Evolutionary conservation across 1,140 invertebrate species (phyloP).

Genomic region (Listronotus bonariensis): DNA sequence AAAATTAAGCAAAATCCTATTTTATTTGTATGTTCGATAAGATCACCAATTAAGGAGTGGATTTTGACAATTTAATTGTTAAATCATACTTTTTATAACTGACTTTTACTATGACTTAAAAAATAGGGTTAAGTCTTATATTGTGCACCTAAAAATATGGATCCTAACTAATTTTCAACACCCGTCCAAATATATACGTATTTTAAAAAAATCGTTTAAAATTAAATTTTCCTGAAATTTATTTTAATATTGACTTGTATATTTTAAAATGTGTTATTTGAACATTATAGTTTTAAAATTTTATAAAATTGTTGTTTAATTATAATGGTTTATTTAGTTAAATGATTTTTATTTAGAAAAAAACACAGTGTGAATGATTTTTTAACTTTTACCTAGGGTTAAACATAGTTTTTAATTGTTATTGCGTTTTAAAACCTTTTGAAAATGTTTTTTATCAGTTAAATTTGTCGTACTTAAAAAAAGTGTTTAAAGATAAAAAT

Average conservation of each 20-base stretch:
- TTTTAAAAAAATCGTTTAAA: conserved; percentile 5
- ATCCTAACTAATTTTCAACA: conserved; percentile 15
- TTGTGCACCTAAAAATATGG: conserved; percentile 15
- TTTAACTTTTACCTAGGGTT: conserved; percentile 1
- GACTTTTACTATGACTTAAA: no score
- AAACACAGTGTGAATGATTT: background rate
- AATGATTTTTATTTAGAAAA: conserved; percentile 7
- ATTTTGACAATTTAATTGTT: no score
- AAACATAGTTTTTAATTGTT: conserved; percentile 1
- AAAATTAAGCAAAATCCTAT: no score
- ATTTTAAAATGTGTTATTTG: conserved; percentile 34
- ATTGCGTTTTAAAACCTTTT: conserved; percentile 12
- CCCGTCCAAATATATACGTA: conserved; percentile 35
- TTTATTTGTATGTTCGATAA: no score
- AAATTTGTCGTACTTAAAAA: conserved; percentile 8
- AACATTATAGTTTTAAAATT: conserved; percentile 40
- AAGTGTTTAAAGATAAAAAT: background rate
- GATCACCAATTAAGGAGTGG: no score
- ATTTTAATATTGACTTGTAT: conserved; percentile 18
- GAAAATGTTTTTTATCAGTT: background rate
- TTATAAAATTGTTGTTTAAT: conserved; percentile 49
- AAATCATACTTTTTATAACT: no score
- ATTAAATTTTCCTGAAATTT: conserved; percentile 27
- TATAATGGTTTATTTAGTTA: conserved; percentile 41
- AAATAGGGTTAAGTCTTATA: conserved; percentile 10